Evolutionary conservation across 2,113 vertebrate genomes (phyloP).

Genomic region (Dasyornis broadbenti): DNA sequence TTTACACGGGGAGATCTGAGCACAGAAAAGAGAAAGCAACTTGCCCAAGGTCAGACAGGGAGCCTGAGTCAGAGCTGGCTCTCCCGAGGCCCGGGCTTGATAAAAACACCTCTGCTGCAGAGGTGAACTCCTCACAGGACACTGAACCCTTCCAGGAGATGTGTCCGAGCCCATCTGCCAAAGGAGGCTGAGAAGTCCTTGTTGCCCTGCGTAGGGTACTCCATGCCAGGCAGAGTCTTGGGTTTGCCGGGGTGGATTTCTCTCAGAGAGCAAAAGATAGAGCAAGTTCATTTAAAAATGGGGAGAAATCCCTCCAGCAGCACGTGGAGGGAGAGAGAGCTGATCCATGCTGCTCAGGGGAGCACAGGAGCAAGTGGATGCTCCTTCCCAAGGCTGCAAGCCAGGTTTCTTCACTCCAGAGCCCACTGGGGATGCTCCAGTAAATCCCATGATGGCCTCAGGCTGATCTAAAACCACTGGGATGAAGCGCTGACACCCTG

Average conservation of each 20-base stretch:
- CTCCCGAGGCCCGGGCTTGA: background rate
- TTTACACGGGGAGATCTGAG: background rate
- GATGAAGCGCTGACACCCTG: rapidly evolving
- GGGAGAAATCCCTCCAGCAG: background rate
- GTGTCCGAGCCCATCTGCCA: rapidly evolving
- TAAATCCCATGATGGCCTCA: background rate
- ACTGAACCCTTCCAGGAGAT: background rate
- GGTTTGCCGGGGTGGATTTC: background rate
- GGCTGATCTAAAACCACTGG: background rate
- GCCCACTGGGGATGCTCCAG: background rate
- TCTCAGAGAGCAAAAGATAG: background rate
- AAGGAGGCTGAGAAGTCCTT: background rate
- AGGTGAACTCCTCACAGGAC: background rate
- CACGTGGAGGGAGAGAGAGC: background rate
- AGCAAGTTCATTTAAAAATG: background rate
- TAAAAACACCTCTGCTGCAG: background rate
- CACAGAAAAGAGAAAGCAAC: background rate
- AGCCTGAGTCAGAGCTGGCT: background rate
- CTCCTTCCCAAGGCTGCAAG: background rate
- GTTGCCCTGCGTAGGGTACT: rapidly evolving
- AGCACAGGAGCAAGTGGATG: background rate
- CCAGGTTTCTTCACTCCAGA: background rate
- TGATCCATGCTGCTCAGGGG: background rate
- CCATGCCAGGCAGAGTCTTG: background rate
- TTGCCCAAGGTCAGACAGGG: background rate